Evolutionary conservation across 2,113 vertebrate genomes (phyloP).

Genomic region (human (Homo sapiens)): GRCh38 chr18:27836001-27836500

Average conservation of each 20-base stretch:
- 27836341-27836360: background rate
- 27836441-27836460: background rate
- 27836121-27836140: background rate
- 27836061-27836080: background rate
- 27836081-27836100: background rate
- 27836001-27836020: background rate
- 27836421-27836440: background rate
- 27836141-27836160: background rate
- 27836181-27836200: background rate
- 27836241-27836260: background rate
- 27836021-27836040: background rate
- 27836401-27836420: background rate
- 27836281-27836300: background rate
- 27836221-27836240: background rate
- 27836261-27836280: background rate
- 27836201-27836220: background rate
- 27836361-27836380: background rate
- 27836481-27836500: background rate
- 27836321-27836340: background rate
- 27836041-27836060: background rate
- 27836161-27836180: background rate
- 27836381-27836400: background rate
- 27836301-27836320: background rate
- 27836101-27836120: rapidly evolving
- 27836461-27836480: background rate